Evolutionary conservation across 2,888 invertebrate genomes (phyloP).

Genomic region (Phyto melanocephala): DNA sequence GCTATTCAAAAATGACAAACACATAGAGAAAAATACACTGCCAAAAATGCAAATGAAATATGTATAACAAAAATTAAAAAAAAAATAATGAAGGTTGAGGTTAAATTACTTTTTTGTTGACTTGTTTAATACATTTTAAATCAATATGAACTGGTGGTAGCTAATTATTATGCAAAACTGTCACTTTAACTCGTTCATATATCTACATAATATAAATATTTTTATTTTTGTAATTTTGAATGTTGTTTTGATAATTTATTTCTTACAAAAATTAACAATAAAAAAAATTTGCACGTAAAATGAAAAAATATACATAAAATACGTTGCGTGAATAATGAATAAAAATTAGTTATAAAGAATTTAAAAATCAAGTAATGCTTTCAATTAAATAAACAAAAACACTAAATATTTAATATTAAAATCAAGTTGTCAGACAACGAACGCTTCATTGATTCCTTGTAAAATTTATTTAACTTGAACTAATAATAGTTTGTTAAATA

Average conservation of each 20-base stretch:
- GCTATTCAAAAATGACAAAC: not conserved
- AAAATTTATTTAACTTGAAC: constrained; percentile 50
- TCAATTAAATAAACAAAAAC: constrained; percentile 1
- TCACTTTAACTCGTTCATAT: not conserved
- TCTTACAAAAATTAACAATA: constrained; percentile 14
- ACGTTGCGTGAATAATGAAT: constrained; percentile 53
- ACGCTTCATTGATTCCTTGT: constrained; percentile 50
- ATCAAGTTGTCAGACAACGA: constrained; percentile 26
- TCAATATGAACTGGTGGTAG: constrained; percentile 25
- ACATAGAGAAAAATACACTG: not conserved
- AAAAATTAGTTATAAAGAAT: constrained; percentile 13
- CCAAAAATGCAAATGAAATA: too few species aligned
- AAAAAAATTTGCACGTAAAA: constrained; percentile 4
- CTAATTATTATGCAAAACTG: constrained; percentile 49
- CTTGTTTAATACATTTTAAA: constrained; percentile 26
- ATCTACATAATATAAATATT: not conserved
- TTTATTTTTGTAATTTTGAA: constrained; percentile 7
- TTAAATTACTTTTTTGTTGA: constrained; percentile 31
- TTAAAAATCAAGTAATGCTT: constrained; percentile 3
- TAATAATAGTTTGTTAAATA: constrained; percentile 6
- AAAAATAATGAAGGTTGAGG: constrained; percentile 57
- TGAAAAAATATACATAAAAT: constrained; percentile 6
- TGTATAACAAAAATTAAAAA: not conserved
- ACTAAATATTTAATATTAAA: not conserved
- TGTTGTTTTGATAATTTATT: constrained; percentile 28